phyloP scores from a whole-genome alignment of 2,888 invertebrate species.

The Synanthedon formicaeformis region DNA sequence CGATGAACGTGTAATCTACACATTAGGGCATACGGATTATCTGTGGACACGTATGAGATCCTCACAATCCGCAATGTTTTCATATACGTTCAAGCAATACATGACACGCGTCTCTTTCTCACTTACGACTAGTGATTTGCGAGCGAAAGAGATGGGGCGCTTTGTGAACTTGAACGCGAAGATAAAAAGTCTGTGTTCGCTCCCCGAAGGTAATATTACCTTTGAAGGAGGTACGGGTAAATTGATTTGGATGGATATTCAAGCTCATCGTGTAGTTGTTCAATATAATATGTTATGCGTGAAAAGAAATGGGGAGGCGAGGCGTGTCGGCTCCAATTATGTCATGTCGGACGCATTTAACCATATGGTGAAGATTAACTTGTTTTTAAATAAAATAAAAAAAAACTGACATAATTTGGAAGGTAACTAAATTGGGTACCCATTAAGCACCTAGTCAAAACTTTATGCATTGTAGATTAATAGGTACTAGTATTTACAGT shows the following conservation, averaged over 20 bases:
- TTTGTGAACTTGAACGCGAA: conserved; percentile 13
- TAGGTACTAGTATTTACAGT: too few species aligned
- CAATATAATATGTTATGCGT: conserved; percentile 25
- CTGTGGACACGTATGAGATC: conserved; percentile 1
- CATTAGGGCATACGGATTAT: conserved; percentile 12
- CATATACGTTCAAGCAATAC: conserved; percentile 1
- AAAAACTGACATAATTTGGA: too few species aligned
- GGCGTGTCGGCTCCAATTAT: conserved; percentile 18
- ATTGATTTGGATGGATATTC: conserved; percentile 37
- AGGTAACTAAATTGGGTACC: too few species aligned
- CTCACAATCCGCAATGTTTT: conserved; percentile 1
- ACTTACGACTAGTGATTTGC: background rate
- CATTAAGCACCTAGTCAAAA: too few species aligned
- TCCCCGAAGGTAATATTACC: conserved; percentile 23
- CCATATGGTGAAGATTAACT: too few species aligned
- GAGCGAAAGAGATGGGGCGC: conserved; percentile 1
- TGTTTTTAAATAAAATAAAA: too few species aligned
- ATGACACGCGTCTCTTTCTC: background rate
- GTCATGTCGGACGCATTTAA: conserved; percentile 9
- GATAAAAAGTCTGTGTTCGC: conserved; percentile 13
- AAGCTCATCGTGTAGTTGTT: conserved; percentile 21
- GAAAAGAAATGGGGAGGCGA: conserved; percentile 13
- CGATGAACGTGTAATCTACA: conserved; percentile 22
- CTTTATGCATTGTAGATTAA: too few species aligned
- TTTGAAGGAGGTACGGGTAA: conserved; percentile 29